Percentiles rank a stretch among this genome's conserved stretches.
Conservation (phyloP, 2,888 invertebrate species). For the Cryptophagus acutangulus region DNA sequence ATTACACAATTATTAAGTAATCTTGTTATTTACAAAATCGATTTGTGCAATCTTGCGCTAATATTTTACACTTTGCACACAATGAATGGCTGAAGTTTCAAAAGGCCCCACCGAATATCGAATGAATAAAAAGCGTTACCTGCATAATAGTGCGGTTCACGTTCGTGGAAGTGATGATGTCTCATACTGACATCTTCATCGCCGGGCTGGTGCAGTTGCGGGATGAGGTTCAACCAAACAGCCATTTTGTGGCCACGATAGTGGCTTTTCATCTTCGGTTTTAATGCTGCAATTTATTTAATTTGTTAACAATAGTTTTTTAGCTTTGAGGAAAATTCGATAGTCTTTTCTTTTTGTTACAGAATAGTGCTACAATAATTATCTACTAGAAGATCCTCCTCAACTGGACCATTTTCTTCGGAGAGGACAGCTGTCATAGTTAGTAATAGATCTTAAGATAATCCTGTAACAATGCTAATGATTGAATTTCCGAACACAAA, state of each 20-base stretch:
- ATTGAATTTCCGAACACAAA: too few species aligned
- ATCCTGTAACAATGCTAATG: too few species aligned
- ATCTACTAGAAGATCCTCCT: too few species aligned
- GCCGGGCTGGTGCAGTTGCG: constrained; percentile 77
- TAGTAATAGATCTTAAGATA: too few species aligned
- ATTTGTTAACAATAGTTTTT: too few species aligned
- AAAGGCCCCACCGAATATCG: background rate
- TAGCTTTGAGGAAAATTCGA: too few species aligned
- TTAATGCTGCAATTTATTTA: constrained; percentile 59
- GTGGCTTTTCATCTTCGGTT: constrained; percentile 73
- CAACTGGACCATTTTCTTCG: too few species aligned
- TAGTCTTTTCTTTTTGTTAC: too few species aligned
- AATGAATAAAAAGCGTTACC: constrained; percentile 48
- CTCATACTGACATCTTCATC: constrained; percentile 64
- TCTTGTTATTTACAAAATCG: background rate
- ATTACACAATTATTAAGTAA: too few species aligned
- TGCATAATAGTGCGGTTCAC: constrained; percentile 69
- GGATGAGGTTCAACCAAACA: constrained; percentile 81
- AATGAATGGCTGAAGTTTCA: background rate
- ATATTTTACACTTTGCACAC: background rate
- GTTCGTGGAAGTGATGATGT: constrained; percentile 72
- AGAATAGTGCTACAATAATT: too few species aligned
- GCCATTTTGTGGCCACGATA: constrained; percentile 88
- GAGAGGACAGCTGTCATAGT: too few species aligned
- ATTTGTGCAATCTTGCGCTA: background rate